A percentile compares a stretch with the other conserved stretches of the same genome.
Conservation (phyloP, 2,888 invertebrate genomes). For the Nycteola revayana region DNA sequence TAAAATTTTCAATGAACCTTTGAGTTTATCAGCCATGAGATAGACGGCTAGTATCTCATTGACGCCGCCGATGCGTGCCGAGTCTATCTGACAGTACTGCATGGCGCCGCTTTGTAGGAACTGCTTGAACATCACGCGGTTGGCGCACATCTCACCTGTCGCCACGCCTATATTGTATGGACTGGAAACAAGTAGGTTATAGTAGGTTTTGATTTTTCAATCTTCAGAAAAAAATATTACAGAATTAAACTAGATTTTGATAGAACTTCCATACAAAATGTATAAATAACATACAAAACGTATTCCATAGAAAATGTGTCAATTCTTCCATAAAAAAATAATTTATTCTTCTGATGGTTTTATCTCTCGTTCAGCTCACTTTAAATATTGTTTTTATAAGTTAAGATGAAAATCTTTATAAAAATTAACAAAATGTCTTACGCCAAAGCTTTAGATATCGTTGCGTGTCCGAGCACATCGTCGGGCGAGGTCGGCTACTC, state of each 20-base stretch:
- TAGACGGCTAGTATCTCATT: slow-evolving; percentile 94
- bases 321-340: no score
- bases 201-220: no score
- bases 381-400: no score
- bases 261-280: no score
- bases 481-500: slow-evolving; percentile 97
- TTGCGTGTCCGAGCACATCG: slow-evolving; percentile 92
- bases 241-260: no score
- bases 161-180: slow-evolving; percentile 92
- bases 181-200: slow-evolving; percentile 39
- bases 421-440: no score
- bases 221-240: no score
- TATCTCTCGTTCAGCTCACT: no score
- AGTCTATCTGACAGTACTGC: slow-evolving; percentile 95
- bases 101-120: slow-evolving; percentile 90
- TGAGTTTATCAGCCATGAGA: slow-evolving; percentile 92
- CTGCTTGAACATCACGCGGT: slow-evolving; percentile 96
- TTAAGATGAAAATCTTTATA: no score
- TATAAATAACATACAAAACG: no score
- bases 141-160: slow-evolving; percentile 95
- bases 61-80: slow-evolving; percentile 92
- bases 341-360: no score
- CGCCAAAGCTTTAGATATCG: slow-evolving; percentile 87
- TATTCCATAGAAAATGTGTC: no score
- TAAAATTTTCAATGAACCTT: slow-evolving; percentile 76